Base-by-base conservation (phyloP, 2,888 invertebrate species). In the Drosophila pseudotalamancana region DNA sequence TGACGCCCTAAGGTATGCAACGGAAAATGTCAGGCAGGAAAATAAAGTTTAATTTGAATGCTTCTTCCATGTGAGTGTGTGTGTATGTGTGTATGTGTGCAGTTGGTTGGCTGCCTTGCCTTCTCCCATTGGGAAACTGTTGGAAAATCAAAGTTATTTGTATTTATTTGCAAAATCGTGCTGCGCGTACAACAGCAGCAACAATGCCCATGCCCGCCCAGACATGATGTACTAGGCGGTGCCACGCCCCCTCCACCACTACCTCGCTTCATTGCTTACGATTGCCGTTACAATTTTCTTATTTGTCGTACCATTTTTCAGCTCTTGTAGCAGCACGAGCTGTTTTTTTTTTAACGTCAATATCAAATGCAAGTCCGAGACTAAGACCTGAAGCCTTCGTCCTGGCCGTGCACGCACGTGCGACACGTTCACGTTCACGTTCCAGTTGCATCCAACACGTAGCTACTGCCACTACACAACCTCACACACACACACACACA, bases 21-120 rank as follows among this genome's bases (percentile, higher is more conserved):
- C 50, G 53, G 35, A 60, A 49, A 62, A 62, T 63, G 64, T 43
- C 75, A 60, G 81, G 43, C 78, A 77, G 75, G 43, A 60, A 82
- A 82, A 82, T 82, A 82, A 82, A 82, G 87, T 82, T 82, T 82
- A 82, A 82, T 82, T 82, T 87, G 81, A 87, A 82, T 82, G 87
- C 87, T 87, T 84, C 78, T 63, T 57, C 62, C 27, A 1, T 39
- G 3, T 42, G n/a, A n/a, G 25, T 32, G 3, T 16, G 34, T 18
- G 12, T 45, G 32, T 34, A 31, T 46, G n/a, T 50, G 51, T 51
- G 43, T 71, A 21, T 37, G 39, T 55, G 21, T 39, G 60, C 50
- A 59, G 56, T 61, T 53, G 55, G 68, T 37, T 43, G 54, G 49
- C 23, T 67, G 45, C 49, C 16, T 37, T 39, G 37, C 37, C 42